Evolutionary conservation across 2,888 invertebrate genomes (phyloP).

Genomic region (Pyrrhosoma nymphula): DNA sequence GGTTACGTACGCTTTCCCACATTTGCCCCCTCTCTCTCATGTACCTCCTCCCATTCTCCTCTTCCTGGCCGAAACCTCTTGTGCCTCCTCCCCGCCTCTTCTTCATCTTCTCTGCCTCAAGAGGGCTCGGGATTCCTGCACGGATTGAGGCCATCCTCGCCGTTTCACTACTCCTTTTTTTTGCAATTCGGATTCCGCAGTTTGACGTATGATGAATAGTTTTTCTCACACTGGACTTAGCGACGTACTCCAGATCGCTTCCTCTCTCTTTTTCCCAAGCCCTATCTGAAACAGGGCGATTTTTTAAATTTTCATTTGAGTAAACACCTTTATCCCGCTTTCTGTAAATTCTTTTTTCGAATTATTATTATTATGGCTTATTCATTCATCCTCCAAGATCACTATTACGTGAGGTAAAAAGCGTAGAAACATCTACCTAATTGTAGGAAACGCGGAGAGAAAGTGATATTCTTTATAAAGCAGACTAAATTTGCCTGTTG

Average conservation of each 20-base stretch:
- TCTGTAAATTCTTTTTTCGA: not conserved
- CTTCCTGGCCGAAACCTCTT: not conserved
- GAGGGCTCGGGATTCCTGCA: constrained; percentile 7
- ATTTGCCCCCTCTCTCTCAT: not conserved
- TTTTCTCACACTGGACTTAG: not conserved
- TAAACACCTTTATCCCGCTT: not conserved
- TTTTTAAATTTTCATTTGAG: not conserved
- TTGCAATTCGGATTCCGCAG: not conserved
- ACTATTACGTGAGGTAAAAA: too few species aligned
- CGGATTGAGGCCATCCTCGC: not conserved
- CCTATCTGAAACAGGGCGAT: not conserved
- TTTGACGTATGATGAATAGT: not conserved
- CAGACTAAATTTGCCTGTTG: too few species aligned
- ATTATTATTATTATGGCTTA: too few species aligned
- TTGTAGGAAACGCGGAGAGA: too few species aligned
- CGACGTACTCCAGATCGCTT: not conserved
- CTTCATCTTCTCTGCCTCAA: not conserved
- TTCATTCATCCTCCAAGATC: too few species aligned
- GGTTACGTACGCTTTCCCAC: not conserved
- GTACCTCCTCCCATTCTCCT: not conserved
- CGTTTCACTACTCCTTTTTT: not conserved
- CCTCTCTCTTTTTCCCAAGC: not conserved
- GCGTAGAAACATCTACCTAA: too few species aligned
- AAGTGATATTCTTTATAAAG: too few species aligned
- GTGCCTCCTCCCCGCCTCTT: not conserved